Percentiles rank a stretch among this genome's conserved stretches.
phyloP scores from a whole-genome alignment of 2,113 vertebrate genomes.

The Egretta garzetta region DNA sequence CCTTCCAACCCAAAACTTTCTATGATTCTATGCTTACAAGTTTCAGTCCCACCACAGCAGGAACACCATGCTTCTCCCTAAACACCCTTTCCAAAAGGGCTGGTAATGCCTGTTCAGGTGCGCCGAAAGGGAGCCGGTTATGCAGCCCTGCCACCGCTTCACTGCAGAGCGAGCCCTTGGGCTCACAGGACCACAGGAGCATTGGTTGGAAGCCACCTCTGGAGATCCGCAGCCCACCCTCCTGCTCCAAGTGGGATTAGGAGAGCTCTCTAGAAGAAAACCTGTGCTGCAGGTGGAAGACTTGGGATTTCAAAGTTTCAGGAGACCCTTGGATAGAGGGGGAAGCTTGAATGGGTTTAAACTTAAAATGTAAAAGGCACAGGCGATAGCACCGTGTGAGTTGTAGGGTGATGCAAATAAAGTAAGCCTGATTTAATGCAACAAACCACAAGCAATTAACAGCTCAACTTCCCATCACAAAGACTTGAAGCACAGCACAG shows the following conservation, averaged over 20 bases:
- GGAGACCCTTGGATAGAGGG: not conserved
- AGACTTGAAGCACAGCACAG: not conserved
- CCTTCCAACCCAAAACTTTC: no score
- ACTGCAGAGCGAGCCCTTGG: not conserved
- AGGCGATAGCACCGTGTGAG: not conserved
- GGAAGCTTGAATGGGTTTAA: not conserved
- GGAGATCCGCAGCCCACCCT: not conserved
- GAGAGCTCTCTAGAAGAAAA: not conserved
- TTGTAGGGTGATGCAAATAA: not conserved
- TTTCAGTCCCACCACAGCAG: not conserved
- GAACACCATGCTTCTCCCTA: not conserved
- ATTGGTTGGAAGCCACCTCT: not conserved
- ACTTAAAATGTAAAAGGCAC: not conserved
- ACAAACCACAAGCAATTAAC: not conserved
- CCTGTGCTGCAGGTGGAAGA: not conserved
- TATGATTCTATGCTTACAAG: not conserved
- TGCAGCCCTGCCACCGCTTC: not conserved
- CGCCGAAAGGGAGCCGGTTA: rapidly evolving
- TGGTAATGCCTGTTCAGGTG: not conserved
- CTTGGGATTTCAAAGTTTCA: not conserved
- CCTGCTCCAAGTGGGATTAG: not conserved
- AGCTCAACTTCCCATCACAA: not conserved
- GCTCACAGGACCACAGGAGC: not conserved
- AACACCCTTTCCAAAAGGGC: not conserved
- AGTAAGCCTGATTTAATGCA: not conserved